Evolutionary conservation across 2,797 vertebrate species (phyloP), one percentile per base, ranked within the genome.

Genomic region (Propithecus perrieri): DNA sequence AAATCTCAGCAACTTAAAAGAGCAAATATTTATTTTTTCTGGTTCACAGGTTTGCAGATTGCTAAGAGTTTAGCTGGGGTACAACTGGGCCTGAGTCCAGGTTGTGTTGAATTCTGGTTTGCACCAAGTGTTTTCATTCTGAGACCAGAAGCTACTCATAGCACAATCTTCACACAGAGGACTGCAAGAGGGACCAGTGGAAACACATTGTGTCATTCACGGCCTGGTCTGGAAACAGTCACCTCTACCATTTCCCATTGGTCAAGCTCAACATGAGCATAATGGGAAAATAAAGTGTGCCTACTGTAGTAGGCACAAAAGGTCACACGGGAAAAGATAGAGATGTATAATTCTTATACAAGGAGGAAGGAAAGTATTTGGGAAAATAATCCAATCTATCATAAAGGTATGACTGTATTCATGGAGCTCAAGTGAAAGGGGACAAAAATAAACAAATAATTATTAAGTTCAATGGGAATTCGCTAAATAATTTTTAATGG

Each of bases 1-100:
- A 95, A 97, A 76, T 88, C 8, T 48, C 35, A 57, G 30, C 48
- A 53, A 67, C 35, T 85, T 85, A 81, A 67, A 94, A 76, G 12
- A 72, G 7, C n/a, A 89, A 88, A 83, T 94, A 88, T 43, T 41
- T 90, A 17, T 89, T 91, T 80, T 80, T 92, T 84, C 75, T 85
- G 84, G 30, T 17, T 91, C 7, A 88, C 2, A 55, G 41, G 1
- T 78, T n/a, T 96, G 46, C 41, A 38, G 11, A 94, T 69, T 26
- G 5, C 26, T 61, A 83, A 12, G 26, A 22, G 24, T 87, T 95
- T 69, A 78, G 7, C 26, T 67, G 33, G 10, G 3, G 2, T n/a
- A 22, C 26, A 81, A 41, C 7, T 96, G 43, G 33, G 26, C 28
- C 72, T 48, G 11, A 91, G 15, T 78, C 22, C 48, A 78, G 61